A percentile compares a stretch with the other conserved stretches of the same genome.
phyloP scores from a whole-genome alignment of 2,113 vertebrate genomes.

The Oncorhynchus mykiss region DNA sequence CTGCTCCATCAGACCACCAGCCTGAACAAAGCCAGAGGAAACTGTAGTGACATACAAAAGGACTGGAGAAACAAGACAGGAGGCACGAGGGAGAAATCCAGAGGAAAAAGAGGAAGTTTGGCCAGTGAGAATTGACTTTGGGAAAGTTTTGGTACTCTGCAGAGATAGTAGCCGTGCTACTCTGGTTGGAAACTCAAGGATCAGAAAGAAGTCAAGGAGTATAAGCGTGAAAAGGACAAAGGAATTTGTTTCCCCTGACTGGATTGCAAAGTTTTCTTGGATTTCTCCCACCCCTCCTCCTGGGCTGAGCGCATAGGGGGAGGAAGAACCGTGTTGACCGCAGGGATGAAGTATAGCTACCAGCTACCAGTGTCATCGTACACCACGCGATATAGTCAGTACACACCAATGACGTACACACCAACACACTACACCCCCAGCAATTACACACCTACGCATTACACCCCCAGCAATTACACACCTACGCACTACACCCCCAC shows the following conservation, averaged over 20 bases:
- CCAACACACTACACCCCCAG: conserved; percentile 56
- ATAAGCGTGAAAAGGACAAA: conserved; percentile 21
- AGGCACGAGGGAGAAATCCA: not conserved
- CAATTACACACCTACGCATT: conserved; percentile 47
- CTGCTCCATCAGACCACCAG: conserved; percentile 30
- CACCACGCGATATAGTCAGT: conserved; percentile 58
- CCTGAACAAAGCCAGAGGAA: conserved; percentile 10
- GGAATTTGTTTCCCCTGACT: conserved; percentile 41
- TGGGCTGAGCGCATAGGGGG: conserved; percentile 15
- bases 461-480: conserved; percentile 24
- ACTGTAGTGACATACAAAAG: conserved; percentile 7
- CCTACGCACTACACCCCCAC: conserved; percentile 20
- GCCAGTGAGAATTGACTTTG: conserved; percentile 6
- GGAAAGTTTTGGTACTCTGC: conserved; percentile 14
- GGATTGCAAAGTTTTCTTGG: conserved; percentile 43
- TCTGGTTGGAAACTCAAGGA: conserved; percentile 25
- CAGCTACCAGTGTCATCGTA: conserved; percentile 57
- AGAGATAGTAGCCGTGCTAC: conserved; percentile 17
- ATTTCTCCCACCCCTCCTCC: conserved; percentile 47
- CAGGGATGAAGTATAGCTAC: conserved; percentile 83
- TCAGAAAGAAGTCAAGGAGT: conserved; percentile 23
- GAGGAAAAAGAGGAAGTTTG: not conserved
- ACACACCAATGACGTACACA: conserved; percentile 46
- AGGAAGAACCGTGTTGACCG: conserved; percentile 33
- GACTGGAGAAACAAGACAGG: conserved; percentile 8